Evolutionary conservation across 2,888 invertebrate species (phyloP).

Genomic region (Andrena fulva): DNA sequence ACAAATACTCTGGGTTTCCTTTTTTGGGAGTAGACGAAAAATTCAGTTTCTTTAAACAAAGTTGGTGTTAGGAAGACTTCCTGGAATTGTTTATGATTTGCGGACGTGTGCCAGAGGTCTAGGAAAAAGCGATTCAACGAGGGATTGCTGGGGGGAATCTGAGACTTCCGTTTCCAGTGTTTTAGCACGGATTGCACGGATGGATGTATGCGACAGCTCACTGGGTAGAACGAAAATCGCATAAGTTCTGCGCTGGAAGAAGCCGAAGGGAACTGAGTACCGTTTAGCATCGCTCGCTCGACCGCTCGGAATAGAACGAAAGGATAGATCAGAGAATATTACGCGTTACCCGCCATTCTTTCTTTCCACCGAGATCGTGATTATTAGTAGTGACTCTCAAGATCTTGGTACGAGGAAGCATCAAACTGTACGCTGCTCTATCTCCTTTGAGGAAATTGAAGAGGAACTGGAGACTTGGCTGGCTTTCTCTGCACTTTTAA

Average conservation of each 20-base stretch:
- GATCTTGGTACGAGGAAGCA: background rate
- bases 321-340: background rate
- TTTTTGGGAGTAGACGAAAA: too few species aligned
- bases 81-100: too few species aligned
- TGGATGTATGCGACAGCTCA: constrained; percentile 53
- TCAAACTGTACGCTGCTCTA: background rate
- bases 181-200: constrained; percentile 10
- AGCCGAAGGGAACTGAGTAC: constrained; percentile 39
- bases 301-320: constrained; percentile 20
- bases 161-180: constrained; percentile 27
- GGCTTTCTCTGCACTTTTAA: background rate
- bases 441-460: background rate
- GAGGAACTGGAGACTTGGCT: background rate
- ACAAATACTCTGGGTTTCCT: too few species aligned
- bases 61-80: too few species aligned
- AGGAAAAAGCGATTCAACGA: background rate
- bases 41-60: too few species aligned
- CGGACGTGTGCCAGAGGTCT: too few species aligned
- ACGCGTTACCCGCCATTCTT: background rate
- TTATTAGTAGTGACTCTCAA: constrained; percentile 1
- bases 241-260: constrained; percentile 32
- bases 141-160: background rate
- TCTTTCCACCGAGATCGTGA: background rate
- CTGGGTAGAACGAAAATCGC: constrained; percentile 61
- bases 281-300: constrained; percentile 27